phyloP scores from a whole-genome alignment of 2,113 vertebrate genomes.

The Nymphicus hollandicus region DNA sequence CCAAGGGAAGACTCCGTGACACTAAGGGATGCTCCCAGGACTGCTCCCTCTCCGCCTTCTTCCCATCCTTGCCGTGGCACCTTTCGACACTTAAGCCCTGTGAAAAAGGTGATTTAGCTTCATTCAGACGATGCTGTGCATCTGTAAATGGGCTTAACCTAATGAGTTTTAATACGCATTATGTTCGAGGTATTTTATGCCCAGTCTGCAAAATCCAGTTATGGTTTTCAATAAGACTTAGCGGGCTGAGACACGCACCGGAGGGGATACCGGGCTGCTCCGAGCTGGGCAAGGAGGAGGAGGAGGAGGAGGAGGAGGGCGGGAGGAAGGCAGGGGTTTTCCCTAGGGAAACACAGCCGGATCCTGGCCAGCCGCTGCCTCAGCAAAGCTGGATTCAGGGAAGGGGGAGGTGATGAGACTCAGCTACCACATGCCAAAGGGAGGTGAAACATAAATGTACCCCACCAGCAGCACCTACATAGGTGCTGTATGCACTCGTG shows the following conservation, averaged over 20 bases:
- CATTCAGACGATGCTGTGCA: not conserved
- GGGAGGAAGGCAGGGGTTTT: not conserved
- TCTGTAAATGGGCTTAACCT: slow-evolving; percentile 11
- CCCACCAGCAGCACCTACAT: not conserved
- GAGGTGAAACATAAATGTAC: not conserved
- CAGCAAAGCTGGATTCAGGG: not conserved
- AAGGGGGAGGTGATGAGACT: too few relatives aligned
- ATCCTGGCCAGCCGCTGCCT: not conserved
- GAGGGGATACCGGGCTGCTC: not conserved
- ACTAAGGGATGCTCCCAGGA: not conserved
- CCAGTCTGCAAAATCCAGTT: slow-evolving; percentile 5
- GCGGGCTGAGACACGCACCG: not conserved
- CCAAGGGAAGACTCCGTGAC: fast-evolving
- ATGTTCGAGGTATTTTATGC: not conserved
- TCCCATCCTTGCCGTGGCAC: not conserved
- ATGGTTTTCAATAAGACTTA: not conserved
- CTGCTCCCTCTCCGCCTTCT: not conserved
- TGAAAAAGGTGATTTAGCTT: slow-evolving; percentile 20
- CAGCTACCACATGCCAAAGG: fast-evolving
- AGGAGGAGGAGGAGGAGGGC: not conserved
- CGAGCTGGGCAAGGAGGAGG: not conserved
- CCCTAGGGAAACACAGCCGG: not conserved
- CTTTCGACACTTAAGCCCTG: not conserved
- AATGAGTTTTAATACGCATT: not conserved
- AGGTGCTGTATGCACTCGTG: fast-evolving